Percentiles rank a stretch among this genome's conserved stretches.
phyloP scores from a whole-genome alignment of 2,113 vertebrate genomes.

The Lepus europaeus region DNA sequence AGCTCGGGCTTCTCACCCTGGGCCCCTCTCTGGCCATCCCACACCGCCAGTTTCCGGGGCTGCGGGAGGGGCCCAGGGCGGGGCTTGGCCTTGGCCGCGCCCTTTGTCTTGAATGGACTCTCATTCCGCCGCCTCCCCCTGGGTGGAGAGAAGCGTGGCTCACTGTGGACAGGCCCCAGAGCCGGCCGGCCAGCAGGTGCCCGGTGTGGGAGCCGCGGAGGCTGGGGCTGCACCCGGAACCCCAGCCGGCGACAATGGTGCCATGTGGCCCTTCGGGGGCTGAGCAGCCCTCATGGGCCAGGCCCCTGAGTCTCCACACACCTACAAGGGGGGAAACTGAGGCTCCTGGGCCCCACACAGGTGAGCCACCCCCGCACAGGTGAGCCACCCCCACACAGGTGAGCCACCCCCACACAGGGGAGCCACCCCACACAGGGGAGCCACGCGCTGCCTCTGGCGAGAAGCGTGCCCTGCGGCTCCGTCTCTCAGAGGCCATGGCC shows the following conservation, averaged over 20 bases:
- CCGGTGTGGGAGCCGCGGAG: fast-evolving
- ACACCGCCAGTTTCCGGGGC: too few relatives aligned
- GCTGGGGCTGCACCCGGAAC: fast-evolving
- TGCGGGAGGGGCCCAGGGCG: background rate
- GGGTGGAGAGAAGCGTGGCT: background rate
- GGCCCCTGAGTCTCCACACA: background rate
- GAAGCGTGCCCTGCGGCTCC: too few relatives aligned
- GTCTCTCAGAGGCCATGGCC: too few relatives aligned
- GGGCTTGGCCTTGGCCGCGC: background rate
- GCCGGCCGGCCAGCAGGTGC: background rate
- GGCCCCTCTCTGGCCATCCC: background rate
- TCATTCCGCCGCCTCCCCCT: background rate
- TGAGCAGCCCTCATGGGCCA: background rate
- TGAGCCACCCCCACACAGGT: too few relatives aligned
- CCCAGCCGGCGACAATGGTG: fast-evolving
- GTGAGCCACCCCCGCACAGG: too few relatives aligned
- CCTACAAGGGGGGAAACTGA: background rate
- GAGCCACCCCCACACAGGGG: too few relatives aligned
- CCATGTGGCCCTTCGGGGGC: background rate
- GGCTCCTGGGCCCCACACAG: background rate
- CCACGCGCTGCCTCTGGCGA: too few relatives aligned
- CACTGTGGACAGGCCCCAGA: background rate
- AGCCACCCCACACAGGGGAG: too few relatives aligned
- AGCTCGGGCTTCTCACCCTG: background rate
- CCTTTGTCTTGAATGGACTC: background rate